phyloP scores from a whole-genome alignment of 2,888 invertebrate genomes.

The Lasioglossum leucozonium region DNA sequence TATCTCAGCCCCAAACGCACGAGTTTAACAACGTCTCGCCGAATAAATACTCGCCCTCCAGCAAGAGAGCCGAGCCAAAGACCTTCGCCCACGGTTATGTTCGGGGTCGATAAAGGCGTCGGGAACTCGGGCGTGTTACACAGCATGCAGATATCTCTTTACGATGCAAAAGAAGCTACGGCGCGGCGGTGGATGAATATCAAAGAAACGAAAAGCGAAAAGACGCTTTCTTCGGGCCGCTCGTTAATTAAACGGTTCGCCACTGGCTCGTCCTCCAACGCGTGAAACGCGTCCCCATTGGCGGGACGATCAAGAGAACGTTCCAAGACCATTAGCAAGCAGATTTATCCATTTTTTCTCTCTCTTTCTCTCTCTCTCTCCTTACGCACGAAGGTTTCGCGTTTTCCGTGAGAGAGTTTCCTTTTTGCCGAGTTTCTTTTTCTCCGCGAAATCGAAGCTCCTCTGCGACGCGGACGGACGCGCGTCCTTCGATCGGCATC shows the following conservation, averaged over 20 bases:
- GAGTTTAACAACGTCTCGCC: neutral
- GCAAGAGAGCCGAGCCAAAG: neutral
- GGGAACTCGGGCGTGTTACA: neutral
- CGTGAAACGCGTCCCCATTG: neutral
- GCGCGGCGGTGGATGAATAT: neutral
- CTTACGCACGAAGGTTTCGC: conserved; percentile 2
- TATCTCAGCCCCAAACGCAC: neutral
- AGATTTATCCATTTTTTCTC: neutral
- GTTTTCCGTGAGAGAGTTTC: neutral
- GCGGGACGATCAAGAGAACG: neutral
- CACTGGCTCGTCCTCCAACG: neutral
- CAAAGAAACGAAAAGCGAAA: conserved; percentile 25
- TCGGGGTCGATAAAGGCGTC: neutral
- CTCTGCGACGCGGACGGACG: neutral
- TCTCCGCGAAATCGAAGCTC: conserved; percentile 24
- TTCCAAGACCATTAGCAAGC: conserved; percentile 32
- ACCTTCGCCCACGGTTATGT: neutral
- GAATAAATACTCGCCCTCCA: neutral
- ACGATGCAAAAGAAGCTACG: conserved; percentile 14
- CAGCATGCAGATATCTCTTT: conserved; percentile 30
- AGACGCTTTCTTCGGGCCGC: neutral
- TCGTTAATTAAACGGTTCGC: conserved; percentile 54
- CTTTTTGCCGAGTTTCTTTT: neutral
- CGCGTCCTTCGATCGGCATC: conserved; percentile 62
- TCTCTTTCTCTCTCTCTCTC: neutral